A percentile compares a stretch with the other conserved stretches of the same genome.
phyloP scores from a whole-genome alignment of 2,888 invertebrate genomes.

The Uropetala carovei region DNA sequence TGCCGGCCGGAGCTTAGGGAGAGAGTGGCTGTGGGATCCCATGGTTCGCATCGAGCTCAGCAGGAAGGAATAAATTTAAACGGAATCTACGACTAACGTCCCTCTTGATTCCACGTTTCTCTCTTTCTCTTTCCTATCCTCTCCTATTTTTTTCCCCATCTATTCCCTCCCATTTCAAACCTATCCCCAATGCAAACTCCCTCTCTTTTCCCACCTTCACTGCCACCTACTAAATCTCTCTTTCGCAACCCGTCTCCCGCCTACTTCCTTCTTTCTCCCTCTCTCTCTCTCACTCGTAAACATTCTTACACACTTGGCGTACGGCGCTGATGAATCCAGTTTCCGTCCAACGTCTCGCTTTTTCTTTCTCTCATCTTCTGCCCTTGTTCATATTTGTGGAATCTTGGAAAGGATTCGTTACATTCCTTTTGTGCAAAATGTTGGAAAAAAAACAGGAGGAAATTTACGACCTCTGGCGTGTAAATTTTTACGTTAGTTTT shows the following conservation, averaged over 20 bases:
- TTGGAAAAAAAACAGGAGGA: too few relatives aligned
- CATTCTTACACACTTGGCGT: slow-evolving; percentile 18
- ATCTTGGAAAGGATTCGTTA: too few relatives aligned
- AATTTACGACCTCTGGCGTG: too few relatives aligned
- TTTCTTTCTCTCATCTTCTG: not conserved
- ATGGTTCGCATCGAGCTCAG: not conserved
- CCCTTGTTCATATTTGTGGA: too few relatives aligned
- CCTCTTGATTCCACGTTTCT: not conserved
- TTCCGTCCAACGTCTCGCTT: not conserved
- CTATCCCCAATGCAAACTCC: too few relatives aligned
- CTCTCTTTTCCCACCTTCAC: not conserved
- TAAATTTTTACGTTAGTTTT: too few relatives aligned
- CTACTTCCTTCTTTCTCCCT: not conserved
- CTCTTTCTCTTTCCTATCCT: not conserved
- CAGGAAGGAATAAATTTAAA: slow-evolving; percentile 32
- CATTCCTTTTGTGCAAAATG: too few relatives aligned
- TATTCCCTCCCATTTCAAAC: too few relatives aligned
- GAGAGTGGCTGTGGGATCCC: not conserved
- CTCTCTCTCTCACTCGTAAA: not conserved
- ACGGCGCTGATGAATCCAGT: not conserved
- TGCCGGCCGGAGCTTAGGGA: not conserved
- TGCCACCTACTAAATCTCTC: slow-evolving; percentile 35
- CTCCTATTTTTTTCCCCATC: not conserved
- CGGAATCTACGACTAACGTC: slow-evolving; percentile 26
- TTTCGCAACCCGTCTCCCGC: not conserved